These are phyloP conservation scores for Drosophila rhopaloa DNA, from an alignment of 1,140 invertebrate genomes.

Conservation along the genomic window DNA sequence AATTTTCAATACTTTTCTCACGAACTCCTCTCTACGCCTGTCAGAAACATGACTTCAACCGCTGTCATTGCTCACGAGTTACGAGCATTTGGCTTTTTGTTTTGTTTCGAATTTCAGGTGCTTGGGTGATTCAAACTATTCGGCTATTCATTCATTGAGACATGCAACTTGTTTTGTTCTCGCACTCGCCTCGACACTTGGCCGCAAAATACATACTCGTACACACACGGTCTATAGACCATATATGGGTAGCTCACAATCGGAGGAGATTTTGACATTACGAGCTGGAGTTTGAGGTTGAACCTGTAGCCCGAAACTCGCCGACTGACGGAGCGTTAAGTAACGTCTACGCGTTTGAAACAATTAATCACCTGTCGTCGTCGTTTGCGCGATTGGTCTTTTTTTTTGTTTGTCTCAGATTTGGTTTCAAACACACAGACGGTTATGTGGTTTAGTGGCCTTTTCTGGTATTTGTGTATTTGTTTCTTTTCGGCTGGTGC, in stretches of 20 bases:
- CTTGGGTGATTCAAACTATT: slow-evolving; percentile 76
- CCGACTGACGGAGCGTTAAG: slow-evolving; percentile 65
- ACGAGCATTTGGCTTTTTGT: slow-evolving; percentile 60
- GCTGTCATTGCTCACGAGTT: slow-evolving; percentile 78
- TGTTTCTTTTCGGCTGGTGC: slow-evolving; percentile 40
- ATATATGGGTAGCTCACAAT: slow-evolving; percentile 50
- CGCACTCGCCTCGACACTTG: slow-evolving; percentile 65
- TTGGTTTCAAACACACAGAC: slow-evolving; percentile 35
- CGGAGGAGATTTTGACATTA: slow-evolving; percentile 71
- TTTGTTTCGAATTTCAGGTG: slow-evolving; percentile 80
- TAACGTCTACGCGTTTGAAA: slow-evolving; percentile 78
- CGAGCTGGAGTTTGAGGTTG: slow-evolving; percentile 47
- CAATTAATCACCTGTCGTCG: slow-evolving; percentile 83
- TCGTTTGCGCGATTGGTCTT: slow-evolving; percentile 62
- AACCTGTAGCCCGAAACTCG: slow-evolving; percentile 41
- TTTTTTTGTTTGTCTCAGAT: slow-evolving; percentile 37
- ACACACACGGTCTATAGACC: slow-evolving; percentile 41
- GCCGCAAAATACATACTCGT: slow-evolving; percentile 35
- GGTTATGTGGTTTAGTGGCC: slow-evolving; percentile 67
- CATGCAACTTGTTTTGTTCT: slow-evolving; percentile 79
- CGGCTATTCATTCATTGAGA: slow-evolving; percentile 74
- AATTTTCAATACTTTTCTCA: not conserved
- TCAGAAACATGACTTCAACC: slow-evolving; percentile 70
- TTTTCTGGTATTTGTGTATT: slow-evolving; percentile 52
- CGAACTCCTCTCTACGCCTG: slow-evolving; percentile 12